A percentile compares a stretch with the other conserved stretches of the same genome.
phyloP scores from a whole-genome alignment of 2,113 vertebrate species.

The Tinamus guttatus region DNA sequence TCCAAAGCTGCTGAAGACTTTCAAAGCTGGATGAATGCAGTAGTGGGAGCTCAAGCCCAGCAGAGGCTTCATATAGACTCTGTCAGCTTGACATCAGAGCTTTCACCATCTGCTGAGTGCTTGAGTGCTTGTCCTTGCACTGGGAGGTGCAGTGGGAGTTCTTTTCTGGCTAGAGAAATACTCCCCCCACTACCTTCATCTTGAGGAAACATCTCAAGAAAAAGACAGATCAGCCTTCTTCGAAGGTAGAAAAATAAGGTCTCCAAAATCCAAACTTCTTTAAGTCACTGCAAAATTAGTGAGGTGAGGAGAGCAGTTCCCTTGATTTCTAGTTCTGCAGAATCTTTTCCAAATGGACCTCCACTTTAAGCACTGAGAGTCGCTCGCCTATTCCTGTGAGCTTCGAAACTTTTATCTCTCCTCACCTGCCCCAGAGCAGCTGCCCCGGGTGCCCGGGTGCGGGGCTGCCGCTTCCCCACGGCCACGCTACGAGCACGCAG shows the following conservation, averaged over 20 bases:
- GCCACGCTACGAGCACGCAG: neutral
- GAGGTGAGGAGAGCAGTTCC: neutral
- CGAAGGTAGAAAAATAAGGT: neutral
- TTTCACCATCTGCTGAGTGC: neutral
- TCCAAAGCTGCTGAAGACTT: neutral
- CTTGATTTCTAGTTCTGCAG: neutral
- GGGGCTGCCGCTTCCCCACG: too few relatives aligned
- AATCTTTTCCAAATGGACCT: neutral
- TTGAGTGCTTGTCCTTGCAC: neutral
- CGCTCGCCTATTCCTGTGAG: neutral
- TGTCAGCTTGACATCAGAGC: neutral
- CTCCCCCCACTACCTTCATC: neutral
- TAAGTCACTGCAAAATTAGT: neutral
- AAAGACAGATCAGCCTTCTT: neutral
- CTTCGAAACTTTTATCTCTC: neutral
- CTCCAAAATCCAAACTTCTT: neutral
- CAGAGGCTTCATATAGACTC: neutral
- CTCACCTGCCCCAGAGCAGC: neutral
- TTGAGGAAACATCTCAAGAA: neutral
- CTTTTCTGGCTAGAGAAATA: neutral
- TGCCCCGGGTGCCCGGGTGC: neutral
- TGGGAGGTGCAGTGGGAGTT: neutral
- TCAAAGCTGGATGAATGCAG: neutral
- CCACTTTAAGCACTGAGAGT: neutral
- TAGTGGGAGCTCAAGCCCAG: neutral